Evolutionary conservation across 2,113 vertebrate species (phyloP), one percentile per base, ranked within the genome.

Genomic region (Atractosteus spatula): DNA sequence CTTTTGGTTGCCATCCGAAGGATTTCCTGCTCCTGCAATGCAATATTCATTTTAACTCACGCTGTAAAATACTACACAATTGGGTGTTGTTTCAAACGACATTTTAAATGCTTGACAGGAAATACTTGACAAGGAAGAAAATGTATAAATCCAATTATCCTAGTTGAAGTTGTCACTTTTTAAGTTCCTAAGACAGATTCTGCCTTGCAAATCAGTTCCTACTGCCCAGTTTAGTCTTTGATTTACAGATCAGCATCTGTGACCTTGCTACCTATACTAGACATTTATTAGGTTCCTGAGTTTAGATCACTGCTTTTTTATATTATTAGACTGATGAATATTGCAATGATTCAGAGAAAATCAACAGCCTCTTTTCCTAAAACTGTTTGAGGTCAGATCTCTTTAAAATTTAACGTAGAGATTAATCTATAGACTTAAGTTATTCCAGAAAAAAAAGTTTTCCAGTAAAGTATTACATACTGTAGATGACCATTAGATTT

Each of bases 221-320:
- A 5, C 57, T 59, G 57, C 57, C 57, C 14, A 59, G 13, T 59
- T 59, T 59, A 59, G n/a, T n/a, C 57, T 16, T 59, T 59, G 57
- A 59, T 59, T 59, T n/a, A 59, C 57, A n/a, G 57, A 59, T 13
- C 13, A 59, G 57, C 4, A 59, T 59, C 57, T 59, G 57, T 14
- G 57, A 59, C 57, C 57, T 59, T 59, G 57, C 57, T 59, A 59
- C n/a, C 57, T 59, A 59, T n/a, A n/a, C 5, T 59, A 59, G 57
- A n/a, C 57, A 59, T 59, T 59, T 59, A 59, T 13, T n/a, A 13
- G 12, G 4, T 2, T 59, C 14, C 11, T 59, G n/a, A 59, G 4
- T 59, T 59, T 59, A 59, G n/a, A 59, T 13, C 57, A 59, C 57
- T 16, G 14, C 57, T 59, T 3, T 14, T 16, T 16, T 59, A 13